Base-by-base conservation (phyloP, 2,113 vertebrate species). In the Tiliqua scincoides region DNA sequence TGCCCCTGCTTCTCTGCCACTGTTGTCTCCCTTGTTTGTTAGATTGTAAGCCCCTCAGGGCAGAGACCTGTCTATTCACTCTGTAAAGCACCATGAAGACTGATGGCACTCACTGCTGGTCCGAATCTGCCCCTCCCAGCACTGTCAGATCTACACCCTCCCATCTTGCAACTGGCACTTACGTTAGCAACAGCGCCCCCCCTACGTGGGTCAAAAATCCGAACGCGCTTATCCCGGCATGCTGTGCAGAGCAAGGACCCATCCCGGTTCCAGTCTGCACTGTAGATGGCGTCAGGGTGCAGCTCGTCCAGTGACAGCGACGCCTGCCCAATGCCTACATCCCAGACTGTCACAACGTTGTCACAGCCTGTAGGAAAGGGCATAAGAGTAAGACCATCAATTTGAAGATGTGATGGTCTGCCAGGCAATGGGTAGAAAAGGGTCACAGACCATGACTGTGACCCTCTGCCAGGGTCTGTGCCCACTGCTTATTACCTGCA, bases 261-360 rank as follows among this genome's bases (percentile, higher is more conserved):
- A 2, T 98, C 96, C 1, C 86, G 91, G 97, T 98, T 98, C 98
- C 98, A 98, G 94, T 95, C 96, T 89, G 96, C 97, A 10, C 97
- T 97, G 95, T 98, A 98, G 96, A 98, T 98, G 3, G 97, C 92
- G 91, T 98, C 98, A 0, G 96, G 86, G 93, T 98, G 98, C n/a
- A 98, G 61, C 1, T 88, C 94, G 52, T 98, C 98, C 11, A 98
- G 95, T 18, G 96, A 95, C 91, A 98, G 90, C 89, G 95, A 67
- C 0, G 95, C 95, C 12, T 94, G 95, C 3, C 97, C 98, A 0
- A 95, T 90, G 1, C 96, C 97, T 94, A 98, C 97, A 2, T 98
- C 97, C 97, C 98, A 98, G 88, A 98, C 95, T 87, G 98, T 97
- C 85, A 98, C 85, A 75, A 98, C 95, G 11, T 98, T 98, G 88